A percentile compares a stretch with the other conserved stretches of the same genome.
These are phyloP conservation scores for Semicossyphus pulcher DNA, from an alignment of 2,113 vertebrate genomes.

Conservation along the genomic window DNA sequence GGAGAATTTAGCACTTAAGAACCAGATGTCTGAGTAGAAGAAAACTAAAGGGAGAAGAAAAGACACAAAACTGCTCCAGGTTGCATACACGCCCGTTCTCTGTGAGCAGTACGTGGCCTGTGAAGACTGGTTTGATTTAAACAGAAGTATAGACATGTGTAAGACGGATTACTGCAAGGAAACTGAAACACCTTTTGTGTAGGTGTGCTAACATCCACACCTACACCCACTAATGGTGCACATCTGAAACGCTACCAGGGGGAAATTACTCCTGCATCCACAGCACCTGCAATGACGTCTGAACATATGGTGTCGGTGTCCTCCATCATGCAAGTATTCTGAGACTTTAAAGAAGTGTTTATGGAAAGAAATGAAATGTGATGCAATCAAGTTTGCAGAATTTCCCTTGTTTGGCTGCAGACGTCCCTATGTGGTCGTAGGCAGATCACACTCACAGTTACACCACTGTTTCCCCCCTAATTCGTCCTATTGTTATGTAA, in stretches of 20 bases:
- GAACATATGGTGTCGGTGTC: not conserved
- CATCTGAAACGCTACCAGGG: not conserved
- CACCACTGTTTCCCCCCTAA: no score
- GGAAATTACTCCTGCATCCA: conserved; percentile 1
- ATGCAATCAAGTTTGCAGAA: no score
- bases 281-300: conserved; percentile 7
- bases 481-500: no score
- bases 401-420: not conserved
- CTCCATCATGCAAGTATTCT: conserved; percentile 6
- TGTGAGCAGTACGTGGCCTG: no score
- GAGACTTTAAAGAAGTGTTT: not conserved
- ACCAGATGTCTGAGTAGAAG: not conserved
- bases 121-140: no score
- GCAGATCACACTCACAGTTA: no score
- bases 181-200: no score
- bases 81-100: not conserved
- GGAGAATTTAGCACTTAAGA: not conserved
- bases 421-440: not conserved
- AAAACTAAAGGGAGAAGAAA: not conserved
- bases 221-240: no score
- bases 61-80: not conserved
- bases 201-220: no score
- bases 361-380: not conserved
- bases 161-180: no score
- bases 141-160: no score